Percentiles rank a stretch among this genome's conserved stretches.
Conservation (phyloP, 2,113 vertebrate genomes). For the Pao palembangensis region DNA sequence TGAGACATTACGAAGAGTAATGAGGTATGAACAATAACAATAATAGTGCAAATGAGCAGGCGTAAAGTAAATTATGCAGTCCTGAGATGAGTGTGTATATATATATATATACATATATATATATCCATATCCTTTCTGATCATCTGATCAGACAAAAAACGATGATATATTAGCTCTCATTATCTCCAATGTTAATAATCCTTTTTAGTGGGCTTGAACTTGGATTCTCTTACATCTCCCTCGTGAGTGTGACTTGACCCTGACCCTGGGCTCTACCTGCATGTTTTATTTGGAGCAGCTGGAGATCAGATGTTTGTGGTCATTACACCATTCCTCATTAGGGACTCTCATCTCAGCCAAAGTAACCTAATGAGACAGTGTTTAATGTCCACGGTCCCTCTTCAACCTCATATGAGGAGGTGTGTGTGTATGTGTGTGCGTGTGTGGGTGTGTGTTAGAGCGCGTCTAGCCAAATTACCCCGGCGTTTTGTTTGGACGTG, state of each 20-base stretch:
- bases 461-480: slow-evolving; percentile 80
- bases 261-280: slow-evolving; percentile 67
- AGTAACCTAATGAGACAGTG: slow-evolving; percentile 81
- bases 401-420: slow-evolving; percentile 45
- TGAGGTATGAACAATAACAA: too few species aligned
- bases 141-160: too few species aligned
- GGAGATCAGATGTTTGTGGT: slow-evolving; percentile 76
- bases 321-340: slow-evolving; percentile 75
- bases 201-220: slow-evolving; percentile 56
- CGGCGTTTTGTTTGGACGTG: slow-evolving; percentile 65
- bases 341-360: slow-evolving; percentile 60
- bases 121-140: too few species aligned
- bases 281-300: slow-evolving; percentile 65
- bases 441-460: slow-evolving; percentile 69
- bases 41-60: too few species aligned
- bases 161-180: too few species aligned
- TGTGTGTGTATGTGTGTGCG: slow-evolving; percentile 75
- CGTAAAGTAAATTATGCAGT: too few species aligned
- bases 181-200: not conserved
- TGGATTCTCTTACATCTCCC: slow-evolving; percentile 57
- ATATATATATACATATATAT: too few species aligned
- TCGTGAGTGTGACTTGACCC: slow-evolving; percentile 73
- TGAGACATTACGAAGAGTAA: too few species aligned
- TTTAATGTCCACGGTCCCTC: slow-evolving; percentile 75
- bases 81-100: not conserved